These are phyloP conservation scores for Sesia bembeciformis DNA, from an alignment of 2,888 invertebrate genomes.

Conservation along the genomic window DNA sequence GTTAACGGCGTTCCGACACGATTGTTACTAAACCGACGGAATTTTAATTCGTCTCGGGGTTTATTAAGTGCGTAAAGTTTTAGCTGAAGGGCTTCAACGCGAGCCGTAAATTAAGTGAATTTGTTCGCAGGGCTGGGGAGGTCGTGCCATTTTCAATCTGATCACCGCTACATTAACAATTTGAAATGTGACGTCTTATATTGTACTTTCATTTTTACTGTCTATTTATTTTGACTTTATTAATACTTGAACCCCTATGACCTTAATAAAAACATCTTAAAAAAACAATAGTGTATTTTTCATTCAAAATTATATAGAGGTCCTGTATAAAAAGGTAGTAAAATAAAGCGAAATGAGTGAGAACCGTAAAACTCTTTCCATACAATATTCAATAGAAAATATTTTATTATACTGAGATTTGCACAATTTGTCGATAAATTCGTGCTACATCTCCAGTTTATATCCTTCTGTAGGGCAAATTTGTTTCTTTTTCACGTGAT, in stretches of 20 bases:
- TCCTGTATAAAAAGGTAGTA: conserved; percentile 61
- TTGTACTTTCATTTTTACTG: conserved; percentile 7
- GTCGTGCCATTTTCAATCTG: conserved; percentile 36
- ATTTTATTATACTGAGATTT: conserved; percentile 71
- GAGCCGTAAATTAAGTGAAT: conserved; percentile 64
- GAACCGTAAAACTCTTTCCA: conserved; percentile 66
- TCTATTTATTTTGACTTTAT: not conserved
- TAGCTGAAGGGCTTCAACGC: conserved; percentile 40
- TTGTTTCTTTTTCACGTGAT: conserved; percentile 69
- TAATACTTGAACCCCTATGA: not conserved
- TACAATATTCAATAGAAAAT: conserved; percentile 71
- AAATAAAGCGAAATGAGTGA: conserved; percentile 63
- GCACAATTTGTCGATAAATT: conserved; percentile 70
- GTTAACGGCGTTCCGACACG: conserved; percentile 60
- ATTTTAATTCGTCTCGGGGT: conserved; percentile 68
- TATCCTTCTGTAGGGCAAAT: conserved; percentile 62
- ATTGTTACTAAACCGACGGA: conserved; percentile 66
- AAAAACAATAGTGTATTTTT: not conserved
- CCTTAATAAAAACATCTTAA: not conserved
- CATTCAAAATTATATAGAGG: conserved; percentile 20
- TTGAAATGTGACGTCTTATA: conserved; percentile 30
- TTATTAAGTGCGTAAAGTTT: conserved; percentile 73
- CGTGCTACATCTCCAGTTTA: conserved; percentile 64
- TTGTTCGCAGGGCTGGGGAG: conserved; percentile 41
- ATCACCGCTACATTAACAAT: conserved; percentile 43